Base-by-base conservation (phyloP, 2,113 vertebrate genomes). In the Casuarius casuarius region DNA sequence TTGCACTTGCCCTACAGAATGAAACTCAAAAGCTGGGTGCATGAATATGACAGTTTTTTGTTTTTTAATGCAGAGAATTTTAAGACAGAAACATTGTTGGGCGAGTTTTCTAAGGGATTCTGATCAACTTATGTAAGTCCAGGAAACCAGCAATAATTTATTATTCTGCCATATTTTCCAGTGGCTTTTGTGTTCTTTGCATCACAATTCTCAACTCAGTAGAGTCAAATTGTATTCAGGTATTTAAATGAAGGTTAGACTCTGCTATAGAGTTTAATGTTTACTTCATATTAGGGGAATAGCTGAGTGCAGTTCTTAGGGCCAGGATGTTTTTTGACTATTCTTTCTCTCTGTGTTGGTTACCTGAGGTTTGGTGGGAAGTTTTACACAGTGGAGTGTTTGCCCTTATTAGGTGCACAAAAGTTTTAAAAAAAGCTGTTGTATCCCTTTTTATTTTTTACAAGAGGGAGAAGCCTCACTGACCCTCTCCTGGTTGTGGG, bases 11-110 rank as follows among this genome's bases (percentile, higher is more conserved):
- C 66, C 88, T 89, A 76, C 4, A 18, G 86, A 94, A 95, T 83
- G 84, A 65, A 85, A 54, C 74, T 94, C 18, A 44, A 91, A 94
- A 96, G 58, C 86, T 0, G 4, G 83, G 46, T 1, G 0, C 75
- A 63, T 80, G 90, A 93, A 83, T 90, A 92, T 96, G 93, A 94
- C 71, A 82, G 73, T 76, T 85, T 84, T 84, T 48, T 77, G 12
- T 2, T 44, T 84, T 83, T 84, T 76, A 93, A 95, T 49, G 75
- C 77, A 76, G 86, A 81, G 51, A 76, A 85, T 87, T 95, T 93
- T 35, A 89, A 94, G 84, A 70, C 12, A 44, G 73, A 80, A 91
- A 49, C n/a, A 68, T 56, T 74, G n/a, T 48, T 84, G 84, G 67
- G 42, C 73, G 40, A 80, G 73, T 61, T 93, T 89, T 93, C 70